Base-by-base conservation (phyloP, 2,797 vertebrate genomes). In the Brotula barbata region DNA sequence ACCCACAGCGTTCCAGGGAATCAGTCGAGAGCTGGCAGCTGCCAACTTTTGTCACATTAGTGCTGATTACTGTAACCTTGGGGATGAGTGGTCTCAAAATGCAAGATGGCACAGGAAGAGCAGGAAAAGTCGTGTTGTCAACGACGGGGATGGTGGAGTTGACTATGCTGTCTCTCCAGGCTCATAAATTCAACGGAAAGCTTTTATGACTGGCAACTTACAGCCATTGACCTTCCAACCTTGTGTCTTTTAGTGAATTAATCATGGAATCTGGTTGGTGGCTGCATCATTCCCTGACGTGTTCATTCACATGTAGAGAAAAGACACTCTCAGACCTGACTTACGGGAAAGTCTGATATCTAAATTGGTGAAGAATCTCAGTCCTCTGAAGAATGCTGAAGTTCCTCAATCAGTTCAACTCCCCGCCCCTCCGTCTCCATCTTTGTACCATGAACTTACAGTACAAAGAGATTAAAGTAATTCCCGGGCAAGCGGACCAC, bases 161-260 rank as follows among this genome's bases (percentile, higher is more conserved):
- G 65, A 78, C 44, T 34, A 15, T 60, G 61, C 68, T 19, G 25
- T 46, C 9, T 50, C 5, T 70, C 59, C 69, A 54, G 64, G 31
- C 56, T 64, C 55, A 60, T 84, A 64, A 77, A 86, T 83, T 81
- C 39, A 74, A 60, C 49, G 62, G 43, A 13, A 34, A 52, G 34
- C 40, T 70, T 61, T 75, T 71, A 61, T 59, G 69, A 73, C 73
- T 73, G 39, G 58, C 60, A 63, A 72, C 65, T 52, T 53, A 45
- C 28, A 39, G 53, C 57, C 42, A 15, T 20, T 17, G 67, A 72
- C 72, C 64, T 37, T n/a, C 10, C 16, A 49, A 60, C 63, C 66
- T 41, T 61, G 41, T 64, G 68, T 51, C 52, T 31, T 73, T 66
- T 23, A 63, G 8, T 64, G 7, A 77, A 78, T 73, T 44, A 57